Base-by-base conservation (phyloP, 2,888 invertebrate species). In the Hedychridium roseum region DNA sequence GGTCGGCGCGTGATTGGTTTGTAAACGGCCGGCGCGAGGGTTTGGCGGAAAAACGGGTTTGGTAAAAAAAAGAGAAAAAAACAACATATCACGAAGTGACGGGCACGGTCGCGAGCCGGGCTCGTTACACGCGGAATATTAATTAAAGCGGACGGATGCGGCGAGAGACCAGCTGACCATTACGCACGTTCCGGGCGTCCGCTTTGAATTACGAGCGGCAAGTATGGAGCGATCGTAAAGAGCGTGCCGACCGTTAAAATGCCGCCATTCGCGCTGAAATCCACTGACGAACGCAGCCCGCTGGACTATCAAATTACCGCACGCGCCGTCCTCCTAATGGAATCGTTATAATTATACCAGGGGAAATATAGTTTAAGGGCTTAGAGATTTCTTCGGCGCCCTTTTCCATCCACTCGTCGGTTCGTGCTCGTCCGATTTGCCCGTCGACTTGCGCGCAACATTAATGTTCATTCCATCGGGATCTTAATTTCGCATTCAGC, bases 1-100 rank as follows among this genome's bases (percentile, higher is more conserved):
- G n/a, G n/a, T n/a, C n/a, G n/a, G n/a, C n/a, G 64, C 69, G 69
- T 65, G 68, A 68, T 59, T 54, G 46, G 64, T 57, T 59, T 68
- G 57, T 66, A 68, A 68, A 68, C 64, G 63, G 52, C 56, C 50
- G 56, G 52, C n/a, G n/a, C n/a, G n/a, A n/a, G n/a, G n/a, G n/a
- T n/a, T n/a, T n/a, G n/a, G n/a, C n/a, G n/a, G n/a, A n/a, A n/a
- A n/a, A n/a, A n/a, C n/a, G n/a, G n/a, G n/a, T n/a, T n/a, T n/a
- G n/a, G n/a, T n/a, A n/a, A n/a, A n/a, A n/a, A n/a, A n/a, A n/a
- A n/a, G n/a, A n/a, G n/a, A n/a, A n/a, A n/a, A n/a, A n/a, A n/a
- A n/a, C n/a, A n/a, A n/a, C n/a, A n/a, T n/a, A n/a, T n/a, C n/a
- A n/a, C n/a, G n/a, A n/a, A n/a, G n/a, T n/a, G n/a, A n/a, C n/a